Evolutionary conservation across 2,888 invertebrate genomes (phyloP).

Genomic region (Lasioglossum lativentre): DNA sequence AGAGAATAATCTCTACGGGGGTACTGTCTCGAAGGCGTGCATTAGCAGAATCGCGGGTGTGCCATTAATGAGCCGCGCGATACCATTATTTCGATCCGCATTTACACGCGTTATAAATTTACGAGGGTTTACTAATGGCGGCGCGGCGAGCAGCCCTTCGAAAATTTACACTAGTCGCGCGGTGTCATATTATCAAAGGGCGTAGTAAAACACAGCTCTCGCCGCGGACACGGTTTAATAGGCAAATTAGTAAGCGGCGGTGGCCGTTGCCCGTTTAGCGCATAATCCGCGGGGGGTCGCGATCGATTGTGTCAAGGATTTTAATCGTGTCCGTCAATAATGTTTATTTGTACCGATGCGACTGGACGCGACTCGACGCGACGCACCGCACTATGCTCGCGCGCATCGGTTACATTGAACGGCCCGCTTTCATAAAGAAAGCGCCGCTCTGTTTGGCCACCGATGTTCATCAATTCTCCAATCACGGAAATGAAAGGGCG

Average conservation of each 20-base stretch:
- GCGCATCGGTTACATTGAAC: conserved; percentile 12
- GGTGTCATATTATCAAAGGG: conserved; percentile 40
- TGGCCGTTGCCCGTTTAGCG: conserved; percentile 20
- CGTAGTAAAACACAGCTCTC: conserved; percentile 33
- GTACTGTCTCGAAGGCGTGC: not conserved
- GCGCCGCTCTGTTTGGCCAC: not conserved
- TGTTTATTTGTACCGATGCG: conserved; percentile 31
- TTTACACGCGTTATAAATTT: conserved; percentile 50
- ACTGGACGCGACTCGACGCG: not conserved
- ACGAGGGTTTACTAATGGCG: conserved; percentile 40
- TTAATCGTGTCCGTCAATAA: conserved; percentile 19
- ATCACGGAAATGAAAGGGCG: not conserved
- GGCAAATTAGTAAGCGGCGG: conserved; percentile 41
- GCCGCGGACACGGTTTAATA: conserved; percentile 31
- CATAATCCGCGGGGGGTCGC: conserved; percentile 16
- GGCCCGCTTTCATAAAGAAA: not conserved
- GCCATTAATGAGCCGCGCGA: conserved; percentile 48
- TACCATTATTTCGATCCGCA: conserved; percentile 55
- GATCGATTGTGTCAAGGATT: conserved; percentile 36
- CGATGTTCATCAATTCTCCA: conserved; percentile 3
- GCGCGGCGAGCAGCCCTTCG: conserved; percentile 20
- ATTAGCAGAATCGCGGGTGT: not conserved
- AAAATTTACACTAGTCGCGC: conserved; percentile 43
- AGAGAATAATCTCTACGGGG: not conserved
- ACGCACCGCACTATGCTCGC: not conserved